Conservation (phyloP, 2,797 vertebrate genomes). For the Setipinna tenuifilis region DNA sequence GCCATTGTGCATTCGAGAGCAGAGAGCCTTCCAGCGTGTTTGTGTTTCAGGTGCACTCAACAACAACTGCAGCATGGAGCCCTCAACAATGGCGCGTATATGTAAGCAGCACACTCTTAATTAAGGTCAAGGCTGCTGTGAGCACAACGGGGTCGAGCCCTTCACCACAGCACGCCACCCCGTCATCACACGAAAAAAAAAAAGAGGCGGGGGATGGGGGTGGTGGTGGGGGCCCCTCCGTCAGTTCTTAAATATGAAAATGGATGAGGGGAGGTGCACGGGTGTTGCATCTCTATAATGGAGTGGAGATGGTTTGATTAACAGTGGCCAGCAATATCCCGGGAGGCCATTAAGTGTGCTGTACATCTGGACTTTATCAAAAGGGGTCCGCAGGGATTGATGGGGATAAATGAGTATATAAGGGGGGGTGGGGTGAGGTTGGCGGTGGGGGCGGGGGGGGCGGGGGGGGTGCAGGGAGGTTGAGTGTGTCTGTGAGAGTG, state of each 20-base stretch:
- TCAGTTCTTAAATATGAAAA: slow-evolving; percentile 20
- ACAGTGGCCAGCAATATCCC: slow-evolving; percentile 49
- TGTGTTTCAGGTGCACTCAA: not conserved
- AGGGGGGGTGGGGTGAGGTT: slow-evolving; percentile 37
- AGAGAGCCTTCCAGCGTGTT: not conserved
- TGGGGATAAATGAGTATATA: slow-evolving; percentile 59
- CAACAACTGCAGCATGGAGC: not conserved
- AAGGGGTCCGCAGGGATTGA: slow-evolving; percentile 57
- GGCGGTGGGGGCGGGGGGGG: not conserved
- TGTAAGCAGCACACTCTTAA: not conserved
- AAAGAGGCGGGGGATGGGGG: too few relatives aligned
- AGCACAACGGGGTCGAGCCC: not conserved
- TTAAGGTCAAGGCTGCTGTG: not conserved
- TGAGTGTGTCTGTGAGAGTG: not conserved
- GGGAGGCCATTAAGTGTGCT: slow-evolving; percentile 53
- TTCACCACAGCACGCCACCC: not conserved
- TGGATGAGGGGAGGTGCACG: slow-evolving; percentile 61
- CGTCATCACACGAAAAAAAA: not conserved
- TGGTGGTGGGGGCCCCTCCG: not conserved
- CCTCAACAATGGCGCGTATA: not conserved
- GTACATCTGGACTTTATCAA: slow-evolving; percentile 60
- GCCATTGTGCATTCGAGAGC: not conserved
- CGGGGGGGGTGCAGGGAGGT: too few relatives aligned
- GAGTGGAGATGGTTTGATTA: slow-evolving; percentile 61
- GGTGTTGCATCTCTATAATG: slow-evolving; percentile 57